phyloP scores from a whole-genome alignment of 2,888 invertebrate genomes.

The Ptychoptera contaminata region DNA sequence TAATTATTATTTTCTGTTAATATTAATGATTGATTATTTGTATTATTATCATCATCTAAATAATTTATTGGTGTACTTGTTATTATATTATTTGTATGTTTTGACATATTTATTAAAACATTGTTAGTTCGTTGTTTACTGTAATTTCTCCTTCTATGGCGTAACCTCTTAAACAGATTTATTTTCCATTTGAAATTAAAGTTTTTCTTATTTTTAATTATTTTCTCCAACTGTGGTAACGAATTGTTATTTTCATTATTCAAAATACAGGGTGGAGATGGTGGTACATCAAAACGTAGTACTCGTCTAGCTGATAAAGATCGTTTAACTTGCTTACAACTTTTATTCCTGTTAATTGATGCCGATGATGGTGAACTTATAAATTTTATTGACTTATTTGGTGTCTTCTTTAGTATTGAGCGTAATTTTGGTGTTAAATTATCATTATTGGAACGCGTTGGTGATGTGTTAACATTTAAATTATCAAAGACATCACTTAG shows the following conservation, averaged over 20 bases:
- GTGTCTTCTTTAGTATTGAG: slow-evolving; percentile 12
- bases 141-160: too few relatives aligned
- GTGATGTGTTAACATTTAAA: slow-evolving; percentile 5
- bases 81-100: slow-evolving; percentile 6
- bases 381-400: slow-evolving; percentile 6
- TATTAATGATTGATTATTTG: not conserved
- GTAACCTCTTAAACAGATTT: too few relatives aligned
- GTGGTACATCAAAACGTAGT: slow-evolving; percentile 12
- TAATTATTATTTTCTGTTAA: too few relatives aligned
- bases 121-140: not conserved
- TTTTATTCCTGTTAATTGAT: slow-evolving; percentile 8
- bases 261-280: not conserved
- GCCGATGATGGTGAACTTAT: slow-evolving; percentile 10
- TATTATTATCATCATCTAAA: slow-evolving; percentile 7
- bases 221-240: too few relatives aligned
- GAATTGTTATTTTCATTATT: not conserved
- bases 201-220: too few relatives aligned
- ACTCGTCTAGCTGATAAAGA: slow-evolving; percentile 10
- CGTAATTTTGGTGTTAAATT: slow-evolving; percentile 7
- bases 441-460: not conserved
- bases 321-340: slow-evolving; percentile 7
- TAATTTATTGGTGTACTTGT: slow-evolving; percentile 12
- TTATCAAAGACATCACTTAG: slow-evolving; percentile 12
- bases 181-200: too few relatives aligned
- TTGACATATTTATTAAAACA: not conserved